A percentile compares a stretch with the other conserved stretches of the same genome.
Conservation (phyloP, 2,113 vertebrate genomes). For the Notarius quadriscutis region DNA sequence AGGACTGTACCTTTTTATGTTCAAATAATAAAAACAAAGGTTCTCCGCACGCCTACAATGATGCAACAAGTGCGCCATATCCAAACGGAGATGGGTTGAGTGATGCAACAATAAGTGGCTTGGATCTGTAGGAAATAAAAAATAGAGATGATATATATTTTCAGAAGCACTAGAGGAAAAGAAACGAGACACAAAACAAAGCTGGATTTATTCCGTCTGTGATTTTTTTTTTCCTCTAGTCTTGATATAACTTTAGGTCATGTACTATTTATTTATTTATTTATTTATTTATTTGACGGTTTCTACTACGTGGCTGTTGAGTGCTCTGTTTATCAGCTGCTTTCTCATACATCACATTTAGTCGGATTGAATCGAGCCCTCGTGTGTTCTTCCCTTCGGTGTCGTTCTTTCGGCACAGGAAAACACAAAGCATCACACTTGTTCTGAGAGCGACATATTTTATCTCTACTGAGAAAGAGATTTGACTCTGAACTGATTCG, state of each 20-base stretch:
- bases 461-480: background rate
- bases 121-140: background rate
- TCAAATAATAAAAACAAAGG: no score
- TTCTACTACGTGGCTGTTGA: background rate
- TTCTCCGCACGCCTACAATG: background rate
- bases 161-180: background rate
- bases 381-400: background rate
- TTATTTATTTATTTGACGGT: background rate
- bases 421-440: background rate
- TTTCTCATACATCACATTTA: background rate
- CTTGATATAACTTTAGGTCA: background rate
- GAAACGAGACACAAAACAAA: background rate
- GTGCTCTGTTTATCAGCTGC: background rate
- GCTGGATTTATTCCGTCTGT: background rate
- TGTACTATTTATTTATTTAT: background rate
- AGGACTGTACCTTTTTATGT: no score
- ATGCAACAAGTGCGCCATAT: conserved; percentile 28
- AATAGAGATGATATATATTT: background rate
- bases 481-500: background rate
- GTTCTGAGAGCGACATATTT: background rate
- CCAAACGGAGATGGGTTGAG: background rate
- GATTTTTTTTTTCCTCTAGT: background rate
- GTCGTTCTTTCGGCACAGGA: background rate
- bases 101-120: conserved; percentile 28
- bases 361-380: background rate